These are phyloP conservation scores for Pygoscelis adeliae DNA, from an alignment of 2,113 vertebrate species.

Conservation along the genomic window DNA sequence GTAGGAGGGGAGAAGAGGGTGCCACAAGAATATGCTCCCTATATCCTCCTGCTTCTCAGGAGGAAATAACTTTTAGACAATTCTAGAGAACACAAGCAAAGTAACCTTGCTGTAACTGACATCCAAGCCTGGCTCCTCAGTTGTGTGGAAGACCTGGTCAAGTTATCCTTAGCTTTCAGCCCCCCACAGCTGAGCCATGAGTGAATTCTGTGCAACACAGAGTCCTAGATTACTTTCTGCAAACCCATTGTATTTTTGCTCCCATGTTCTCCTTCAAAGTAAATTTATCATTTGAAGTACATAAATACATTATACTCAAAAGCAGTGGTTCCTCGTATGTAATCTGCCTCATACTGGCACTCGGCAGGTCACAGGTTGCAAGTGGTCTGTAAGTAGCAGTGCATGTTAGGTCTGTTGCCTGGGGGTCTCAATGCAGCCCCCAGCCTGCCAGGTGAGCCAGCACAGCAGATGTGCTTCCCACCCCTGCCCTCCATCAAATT, in stretches of 20 bases:
- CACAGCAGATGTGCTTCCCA: not conserved
- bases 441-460: not conserved
- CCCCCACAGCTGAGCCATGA: not conserved
- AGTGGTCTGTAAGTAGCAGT: not conserved
- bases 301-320: not conserved
- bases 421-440: not conserved
- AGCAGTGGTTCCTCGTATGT: not conserved
- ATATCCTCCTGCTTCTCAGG: not conserved
- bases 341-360: not conserved
- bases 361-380: not conserved
- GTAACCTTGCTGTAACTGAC: not conserved
- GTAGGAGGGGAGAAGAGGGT: not conserved
- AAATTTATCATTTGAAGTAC: not conserved
- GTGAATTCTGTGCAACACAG: not conserved
- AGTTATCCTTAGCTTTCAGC: not conserved
- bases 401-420: not conserved
- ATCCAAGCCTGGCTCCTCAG: not conserved
- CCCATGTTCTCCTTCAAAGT: not conserved
- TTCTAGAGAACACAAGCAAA: not conserved
- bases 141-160: not conserved
- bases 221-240: not conserved
- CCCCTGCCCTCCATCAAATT: not conserved
- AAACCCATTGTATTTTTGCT: not conserved
- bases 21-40: not conserved
- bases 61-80: not conserved